Base-by-base conservation (phyloP, 2,888 invertebrate genomes). In the Panopea generosa region DNA sequence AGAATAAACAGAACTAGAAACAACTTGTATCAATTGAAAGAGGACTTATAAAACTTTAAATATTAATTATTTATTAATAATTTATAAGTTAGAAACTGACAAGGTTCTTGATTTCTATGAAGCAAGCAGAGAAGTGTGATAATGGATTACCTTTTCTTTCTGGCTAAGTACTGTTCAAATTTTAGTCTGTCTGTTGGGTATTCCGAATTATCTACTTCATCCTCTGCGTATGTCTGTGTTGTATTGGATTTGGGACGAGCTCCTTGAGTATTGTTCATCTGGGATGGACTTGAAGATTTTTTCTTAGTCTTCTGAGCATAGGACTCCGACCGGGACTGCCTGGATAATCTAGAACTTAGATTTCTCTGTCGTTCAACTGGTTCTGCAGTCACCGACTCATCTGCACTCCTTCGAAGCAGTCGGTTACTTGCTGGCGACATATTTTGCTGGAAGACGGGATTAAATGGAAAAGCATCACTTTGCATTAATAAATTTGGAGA, bases 141-240 rank as follows among this genome's bases (percentile, higher is more conserved):
- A 40, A 40, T 40, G 45, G 14, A 40, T 22, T 73, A 84, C 84
- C 75, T 79, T 75, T 73, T 79, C 69, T 83, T 81, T 38, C 76
- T 75, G 20, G 73, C 66, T 24, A 81, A 52, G 45, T 76, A 77
- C 38, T 82, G 68, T 49, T 82, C 77, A 61, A 83, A 76, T 56
- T 73, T 73, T 11, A 24, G 56, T 40, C 60, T 57, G n/a, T 75
- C 75, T 22, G 67, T 45, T 33, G 47, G 50, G 20, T 66, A 61
- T 6, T 40, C 47, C 16, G 52, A 33, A 22, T 60, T 60, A 18
- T 77, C 67, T 2, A 74, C 68, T 18, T 74, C 75, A 24, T 78
- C 53, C 33, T 74, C 74, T 14, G 62, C 61, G 33, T 61, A 69
- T n/a, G 57, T 62, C 38, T 68, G 63, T 22, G 50, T 68, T 29